phyloP scores from a whole-genome alignment of 2,113 vertebrate species.

The Porphyrio hochstetteri region DNA sequence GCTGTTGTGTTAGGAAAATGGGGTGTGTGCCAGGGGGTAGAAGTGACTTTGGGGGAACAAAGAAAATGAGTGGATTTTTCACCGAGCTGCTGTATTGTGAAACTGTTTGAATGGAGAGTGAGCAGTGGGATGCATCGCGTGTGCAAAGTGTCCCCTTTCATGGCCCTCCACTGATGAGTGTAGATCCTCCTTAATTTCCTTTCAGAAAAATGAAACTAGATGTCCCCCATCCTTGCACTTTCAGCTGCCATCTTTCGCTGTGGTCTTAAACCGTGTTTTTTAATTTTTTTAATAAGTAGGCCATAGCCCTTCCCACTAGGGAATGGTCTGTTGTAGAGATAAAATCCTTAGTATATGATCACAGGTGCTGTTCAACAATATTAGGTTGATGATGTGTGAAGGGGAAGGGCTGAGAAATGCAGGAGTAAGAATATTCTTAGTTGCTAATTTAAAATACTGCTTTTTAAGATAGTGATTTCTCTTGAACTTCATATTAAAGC shows the following conservation, averaged over 20 bases:
- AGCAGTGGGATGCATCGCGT: neutral
- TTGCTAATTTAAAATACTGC: neutral
- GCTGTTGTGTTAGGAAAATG: neutral
- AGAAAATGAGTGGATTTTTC: neutral
- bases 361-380: neutral
- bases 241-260: neutral
- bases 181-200: neutral
- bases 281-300: neutral
- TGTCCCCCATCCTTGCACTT: fast-evolving
- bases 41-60: neutral
- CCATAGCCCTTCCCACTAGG: neutral
- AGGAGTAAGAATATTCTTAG: neutral
- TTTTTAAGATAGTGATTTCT: neutral
- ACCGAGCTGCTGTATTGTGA: neutral
- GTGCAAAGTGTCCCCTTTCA: neutral
- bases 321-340: neutral
- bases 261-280: neutral
- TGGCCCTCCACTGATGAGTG: neutral
- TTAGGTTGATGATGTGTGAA: neutral
- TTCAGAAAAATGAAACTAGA: neutral
- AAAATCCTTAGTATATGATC: neutral
- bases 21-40: neutral
- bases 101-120: neutral
- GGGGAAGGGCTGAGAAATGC: neutral
- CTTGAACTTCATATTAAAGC: neutral